Evolutionary conservation across 1,140 invertebrate species (phyloP).

Genomic region (Drosophila nannoptera): DNA sequence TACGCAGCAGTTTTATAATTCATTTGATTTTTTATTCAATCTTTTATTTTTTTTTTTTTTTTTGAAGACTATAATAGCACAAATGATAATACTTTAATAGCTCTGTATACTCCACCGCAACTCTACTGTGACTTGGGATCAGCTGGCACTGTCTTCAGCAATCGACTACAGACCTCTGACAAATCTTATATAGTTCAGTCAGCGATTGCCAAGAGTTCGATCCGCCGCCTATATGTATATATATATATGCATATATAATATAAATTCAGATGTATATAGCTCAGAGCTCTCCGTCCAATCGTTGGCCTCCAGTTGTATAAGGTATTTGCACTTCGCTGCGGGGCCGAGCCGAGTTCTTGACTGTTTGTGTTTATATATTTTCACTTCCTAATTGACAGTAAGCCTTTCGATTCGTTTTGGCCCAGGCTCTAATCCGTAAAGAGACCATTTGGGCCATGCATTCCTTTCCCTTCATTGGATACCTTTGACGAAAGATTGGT

Average conservation of each 20-base stretch:
- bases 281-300: too few relatives aligned
- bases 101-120: background rate
- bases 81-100: conserved; percentile 1
- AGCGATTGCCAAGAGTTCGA: too few relatives aligned
- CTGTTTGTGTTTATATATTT: background rate
- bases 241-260: too few relatives aligned
- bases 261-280: too few relatives aligned
- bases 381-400: conserved; percentile 1
- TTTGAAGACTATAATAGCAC: background rate
- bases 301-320: too few relatives aligned
- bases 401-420: conserved; percentile 4
- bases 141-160: too few relatives aligned
- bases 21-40: too few relatives aligned
- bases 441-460: background rate
- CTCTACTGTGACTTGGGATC: background rate
- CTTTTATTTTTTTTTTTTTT: background rate
- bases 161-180: too few relatives aligned
- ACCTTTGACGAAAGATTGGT: background rate
- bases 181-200: too few relatives aligned
- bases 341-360: background rate
- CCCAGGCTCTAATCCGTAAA: background rate
- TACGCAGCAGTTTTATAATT: conserved; percentile 12
- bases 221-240: too few relatives aligned
- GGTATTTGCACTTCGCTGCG: too few relatives aligned
- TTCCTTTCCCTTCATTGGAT: background rate